Base-by-base conservation (phyloP, 1,140 invertebrate species). In the Colletes gigas region DNA sequence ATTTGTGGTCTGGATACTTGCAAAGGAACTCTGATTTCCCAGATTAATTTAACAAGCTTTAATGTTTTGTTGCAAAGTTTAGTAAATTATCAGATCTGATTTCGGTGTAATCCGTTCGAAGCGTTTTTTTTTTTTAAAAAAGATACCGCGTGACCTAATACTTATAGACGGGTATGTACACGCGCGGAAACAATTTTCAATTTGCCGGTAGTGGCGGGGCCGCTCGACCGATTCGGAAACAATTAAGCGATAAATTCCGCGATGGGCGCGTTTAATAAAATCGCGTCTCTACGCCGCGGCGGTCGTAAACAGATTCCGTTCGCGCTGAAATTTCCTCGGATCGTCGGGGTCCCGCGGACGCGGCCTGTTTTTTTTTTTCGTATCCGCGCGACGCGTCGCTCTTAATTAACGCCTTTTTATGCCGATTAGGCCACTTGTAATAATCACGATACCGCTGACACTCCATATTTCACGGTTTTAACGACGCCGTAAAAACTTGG, bases 401-500 rank as follows among this genome's bases (percentile, higher is more conserved):
- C 70, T 83, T 80, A 83, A 83, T 83, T 73, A 83, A 83, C 81
- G 81, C 81, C 81, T 83, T 54, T 55, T 54, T 55, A 72, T 52
- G 52, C 63, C 81, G 77, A 83, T 83, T 74, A 80, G 81, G 41
- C 69, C 65, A 69, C 57, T 83, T 80, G 65, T 80, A 74, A 83
- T 83, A 67, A 79, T 80, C 77, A 67, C 69, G 77, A 74, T 80
- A 66, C 70, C 63, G 41, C 70, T 74, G 81, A 83, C 81, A 83
- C 81, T 66, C 77, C 81, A 78, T 83, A 83, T 83, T 62, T 83
- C 81, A 83, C 55, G 63, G 57, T 83, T 83, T 83, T 83, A 83
- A 83, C 50, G 81, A 80, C 80, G 65, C 50, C 57, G 59, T 80
- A 80, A 83, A 83, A 80, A 74, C 21, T n/a, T 69, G 70, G 44